Evolutionary conservation across 2,888 invertebrate genomes (phyloP), one percentile per base, ranked within the genome.

Genomic region (Linnaemya vulpina): DNA sequence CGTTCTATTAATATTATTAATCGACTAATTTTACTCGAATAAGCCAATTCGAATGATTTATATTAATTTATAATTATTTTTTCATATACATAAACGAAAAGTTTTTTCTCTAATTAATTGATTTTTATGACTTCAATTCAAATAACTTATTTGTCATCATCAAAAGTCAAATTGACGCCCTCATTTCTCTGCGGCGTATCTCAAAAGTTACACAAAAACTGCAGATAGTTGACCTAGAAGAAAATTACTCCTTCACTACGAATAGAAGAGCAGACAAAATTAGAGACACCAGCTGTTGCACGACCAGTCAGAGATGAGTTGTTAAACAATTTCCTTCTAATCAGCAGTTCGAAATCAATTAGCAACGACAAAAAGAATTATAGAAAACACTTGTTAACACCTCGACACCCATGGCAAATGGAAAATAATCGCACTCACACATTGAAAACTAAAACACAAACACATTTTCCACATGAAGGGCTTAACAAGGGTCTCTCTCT

Each of bases 311-410:
- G 25, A 25, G 25, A 25, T 8, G 17, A n/a, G 38, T 60, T 30
- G 60, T 60, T 20, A 30, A 17, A 35, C 35, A 51, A 20, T 55
- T 55, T 25, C 22, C 43, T 55, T 40, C 22, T 8, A 63, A 62
- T 20, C 46, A 15, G 17, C 80, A 58, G 83, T 67, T 81, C 55
- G 63, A 43, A 82, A 85, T 86, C 88, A 87, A 88, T 89, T 87
- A 88, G 87, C 87, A 88, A 53, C 5, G 11, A 49, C 13, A 17
- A 40, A 40, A 15, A 53, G n/a, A 63, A 63, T 15, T 60, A 60
- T 40, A 58, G 22, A 53, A 85, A 88, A 89, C 91, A 91, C 91
- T 90, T 91, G 90, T 90, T 90, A 90, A 89, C 90, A 90, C 89
- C 88, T 90, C 87, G 89, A 90, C 89, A 86, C 90, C 89, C 89